Evolutionary conservation across 2,113 vertebrate species (phyloP).

Genomic region (Melanotaenia duboulayi): DNA sequence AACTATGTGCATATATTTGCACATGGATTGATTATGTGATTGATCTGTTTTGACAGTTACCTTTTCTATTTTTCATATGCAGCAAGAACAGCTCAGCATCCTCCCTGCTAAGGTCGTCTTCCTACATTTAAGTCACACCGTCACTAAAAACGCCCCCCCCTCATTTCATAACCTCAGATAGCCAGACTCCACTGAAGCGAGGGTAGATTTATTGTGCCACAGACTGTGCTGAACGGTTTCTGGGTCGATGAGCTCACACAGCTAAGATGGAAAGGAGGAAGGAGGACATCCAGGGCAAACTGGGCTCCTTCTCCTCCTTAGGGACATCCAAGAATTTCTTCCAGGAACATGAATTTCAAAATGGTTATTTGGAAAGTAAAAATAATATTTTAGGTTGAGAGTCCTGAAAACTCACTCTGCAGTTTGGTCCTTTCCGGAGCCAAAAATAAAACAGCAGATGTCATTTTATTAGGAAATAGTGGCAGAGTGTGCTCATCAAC

Average conservation of each 20-base stretch:
- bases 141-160: constrained; percentile 58
- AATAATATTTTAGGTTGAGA: constrained; percentile 13
- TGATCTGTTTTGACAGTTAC: constrained; percentile 29
- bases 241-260: constrained; percentile 61
- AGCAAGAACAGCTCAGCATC: constrained; percentile 19
- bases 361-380: constrained; percentile 7
- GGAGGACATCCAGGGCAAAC: constrained; percentile 59
- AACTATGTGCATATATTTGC: constrained; percentile 22
- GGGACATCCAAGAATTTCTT: constrained; percentile 26
- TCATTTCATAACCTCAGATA: constrained; percentile 62
- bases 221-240: constrained; percentile 71
- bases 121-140: constrained; percentile 40
- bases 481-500: constrained; percentile 34
- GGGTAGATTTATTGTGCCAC: constrained; percentile 71
- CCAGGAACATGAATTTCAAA: constrained; percentile 15
- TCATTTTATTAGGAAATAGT: constrained; percentile 53
- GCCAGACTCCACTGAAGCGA: constrained; percentile 71
- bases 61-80: constrained; percentile 39
- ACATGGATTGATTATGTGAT: constrained; percentile 30
- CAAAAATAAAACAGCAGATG: constrained; percentile 48
- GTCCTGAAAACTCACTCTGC: constrained; percentile 11
- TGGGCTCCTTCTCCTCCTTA: constrained; percentile 23
- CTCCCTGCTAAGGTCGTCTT: constrained; percentile 17
- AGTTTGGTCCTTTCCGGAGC: constrained; percentile 13
- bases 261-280: constrained; percentile 56